Base-by-base conservation (phyloP, 2,797 vertebrate species). In the Cryptoprocta ferox region DNA sequence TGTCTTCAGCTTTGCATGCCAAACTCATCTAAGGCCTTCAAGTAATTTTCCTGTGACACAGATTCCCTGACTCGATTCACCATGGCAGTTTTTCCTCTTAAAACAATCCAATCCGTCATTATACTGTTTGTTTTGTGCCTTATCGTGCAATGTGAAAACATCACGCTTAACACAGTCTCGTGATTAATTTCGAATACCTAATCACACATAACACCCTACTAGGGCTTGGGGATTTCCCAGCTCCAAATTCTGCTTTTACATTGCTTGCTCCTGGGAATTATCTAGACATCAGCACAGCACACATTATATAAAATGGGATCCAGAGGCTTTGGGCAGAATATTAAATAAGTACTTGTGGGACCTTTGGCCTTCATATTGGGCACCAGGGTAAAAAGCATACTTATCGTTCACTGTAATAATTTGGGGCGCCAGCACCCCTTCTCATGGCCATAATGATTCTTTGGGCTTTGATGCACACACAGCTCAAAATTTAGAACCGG, bases 201-300 rank as follows among this genome's bases (percentile, higher is more conserved):
- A 89, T 71, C 21, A 48, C 32, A 48, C 28, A 0, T 0, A 48
- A 95, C 79, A 97, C 83, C 78, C 53, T 98, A 37, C 95, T 94
- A 97, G 78, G 82, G 42, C 91, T 95, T 94, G 15, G 0, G 48
- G 79, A 90, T 63, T 87, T 96, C 93, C 96, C 28, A 97, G 94
- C 48, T 94, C 93, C 13, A 75, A 93, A 97, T 98, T 98, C 94
- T 97, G 96, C 97, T 78, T 97, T 98, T 96, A 97, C 95, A 94
- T 94, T 95, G 26, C 37, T 96, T 50, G 3, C 83, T 97, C 94
- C 96, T 96, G 97, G 87, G 96, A 96, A 12, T 73, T 82, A 97
- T 97, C 95, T 97, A 97, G 88, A 75, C 61, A 94, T 96, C 79
- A 86, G n/a, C 83, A 88, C 2, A 11, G 89, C 96, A 93, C 96